A percentile compares a stretch with the other conserved stretches of the same genome.
Evolutionary conservation across 1,140 invertebrate genomes (phyloP).

Genomic region (Papilio machaon): DNA sequence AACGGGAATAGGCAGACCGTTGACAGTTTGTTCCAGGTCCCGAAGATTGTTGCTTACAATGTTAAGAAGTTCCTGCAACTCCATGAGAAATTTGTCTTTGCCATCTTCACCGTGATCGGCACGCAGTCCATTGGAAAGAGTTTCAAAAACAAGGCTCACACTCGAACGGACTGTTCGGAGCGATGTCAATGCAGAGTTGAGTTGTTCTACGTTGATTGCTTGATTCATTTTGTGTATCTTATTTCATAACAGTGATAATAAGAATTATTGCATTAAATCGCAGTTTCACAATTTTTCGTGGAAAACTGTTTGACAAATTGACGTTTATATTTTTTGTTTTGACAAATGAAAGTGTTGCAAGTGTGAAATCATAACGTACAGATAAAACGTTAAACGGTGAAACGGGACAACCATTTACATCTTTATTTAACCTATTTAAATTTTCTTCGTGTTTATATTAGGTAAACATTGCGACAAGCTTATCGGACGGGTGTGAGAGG

Average conservation of each 20-base stretch:
- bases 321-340: neutral
- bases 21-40: constrained; percentile 90
- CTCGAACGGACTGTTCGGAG: constrained; percentile 90
- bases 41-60: constrained; percentile 89
- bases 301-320: neutral
- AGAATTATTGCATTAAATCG: too few species aligned
- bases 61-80: constrained; percentile 89
- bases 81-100: constrained; percentile 90
- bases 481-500: too few species aligned
- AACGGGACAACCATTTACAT: too few species aligned
- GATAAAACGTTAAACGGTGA: too few species aligned
- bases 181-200: constrained; percentile 88
- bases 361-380: too few species aligned
- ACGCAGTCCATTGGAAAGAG: constrained; percentile 88
- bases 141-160: constrained; percentile 91
- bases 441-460: too few species aligned
- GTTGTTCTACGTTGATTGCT: constrained; percentile 84
- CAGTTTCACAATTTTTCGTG: neutral
- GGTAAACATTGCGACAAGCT: too few species aligned
- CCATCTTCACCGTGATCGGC: constrained; percentile 90
- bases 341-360: too few species aligned
- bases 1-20: constrained; percentile 87
- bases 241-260: neutral
- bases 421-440: too few species aligned
- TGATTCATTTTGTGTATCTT: constrained; percentile 67